Percentiles rank a stretch among this genome's conserved stretches.
Conservation (phyloP, 2,888 invertebrate genomes). For the Leuctra nigra region DNA sequence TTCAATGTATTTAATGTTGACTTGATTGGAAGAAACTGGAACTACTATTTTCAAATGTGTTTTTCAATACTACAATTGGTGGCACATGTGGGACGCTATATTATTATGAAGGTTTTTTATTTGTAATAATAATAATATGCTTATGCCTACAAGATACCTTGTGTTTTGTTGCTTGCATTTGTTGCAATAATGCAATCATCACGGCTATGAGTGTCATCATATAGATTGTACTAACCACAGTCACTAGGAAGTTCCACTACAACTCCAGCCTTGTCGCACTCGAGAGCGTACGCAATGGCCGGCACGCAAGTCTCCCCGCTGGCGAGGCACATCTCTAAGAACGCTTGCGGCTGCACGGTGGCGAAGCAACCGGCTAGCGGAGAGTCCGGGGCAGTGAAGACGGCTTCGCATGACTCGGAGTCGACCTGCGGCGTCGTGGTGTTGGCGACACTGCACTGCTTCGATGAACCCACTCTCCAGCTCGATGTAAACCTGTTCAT, state of each 20-base stretch:
- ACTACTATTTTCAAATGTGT: too few relatives aligned
- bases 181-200: not conserved
- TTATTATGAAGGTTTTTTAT: too few relatives aligned
- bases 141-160: too few relatives aligned
- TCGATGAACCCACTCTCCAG: constrained; percentile 37
- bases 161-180: not conserved
- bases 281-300: constrained; percentile 40
- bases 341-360: constrained; percentile 39
- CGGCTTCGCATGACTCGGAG: constrained; percentile 16
- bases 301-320: constrained; percentile 37
- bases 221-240: constrained; percentile 42
- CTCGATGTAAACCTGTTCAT: constrained; percentile 37
- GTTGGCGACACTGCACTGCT: not conserved
- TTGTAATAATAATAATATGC: too few relatives aligned
- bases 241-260: constrained; percentile 39
- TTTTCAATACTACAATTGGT: too few relatives aligned
- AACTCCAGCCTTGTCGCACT: constrained; percentile 40
- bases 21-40: too few relatives aligned
- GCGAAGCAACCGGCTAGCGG: constrained; percentile 42
- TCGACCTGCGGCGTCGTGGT: not conserved
- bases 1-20: too few relatives aligned
- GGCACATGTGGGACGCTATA: too few relatives aligned
- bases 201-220: not conserved
- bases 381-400: constrained; percentile 32
- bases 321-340: constrained; percentile 39